These are phyloP conservation scores for Rhagium mordax DNA, from an alignment of 2,888 invertebrate species.

Conservation along the genomic window DNA sequence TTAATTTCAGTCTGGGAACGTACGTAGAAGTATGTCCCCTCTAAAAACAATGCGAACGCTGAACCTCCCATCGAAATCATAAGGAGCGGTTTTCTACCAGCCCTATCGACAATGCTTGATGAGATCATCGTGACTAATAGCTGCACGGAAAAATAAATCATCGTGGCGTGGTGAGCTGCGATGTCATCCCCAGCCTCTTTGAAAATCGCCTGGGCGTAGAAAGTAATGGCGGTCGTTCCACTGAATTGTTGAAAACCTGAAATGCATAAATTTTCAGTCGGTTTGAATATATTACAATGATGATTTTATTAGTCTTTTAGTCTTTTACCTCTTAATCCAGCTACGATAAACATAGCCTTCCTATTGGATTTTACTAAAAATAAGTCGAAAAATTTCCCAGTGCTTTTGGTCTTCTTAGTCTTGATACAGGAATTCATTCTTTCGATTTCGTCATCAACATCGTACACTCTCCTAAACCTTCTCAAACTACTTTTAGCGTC, in stretches of 20 bases:
- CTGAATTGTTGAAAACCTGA: slow-evolving; percentile 69
- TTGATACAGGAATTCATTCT: slow-evolving; percentile 51
- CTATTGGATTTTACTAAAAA: slow-evolving; percentile 55
- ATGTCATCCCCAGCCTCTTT: slow-evolving; percentile 67
- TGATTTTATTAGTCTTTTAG: no score
- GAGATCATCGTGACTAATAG: slow-evolving; percentile 73
- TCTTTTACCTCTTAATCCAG: slow-evolving; percentile 53
- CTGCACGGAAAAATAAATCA: slow-evolving; percentile 71
- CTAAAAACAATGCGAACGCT: slow-evolving; percentile 67
- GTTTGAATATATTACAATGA: background rate
- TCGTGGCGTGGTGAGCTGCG: slow-evolving; percentile 66
- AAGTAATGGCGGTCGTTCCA: slow-evolving; percentile 77
- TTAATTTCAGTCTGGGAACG: slow-evolving; percentile 63
- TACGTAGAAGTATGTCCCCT: slow-evolving; percentile 70
- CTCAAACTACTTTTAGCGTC: slow-evolving; percentile 71
- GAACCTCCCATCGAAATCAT: slow-evolving; percentile 71
- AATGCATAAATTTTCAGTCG: background rate
- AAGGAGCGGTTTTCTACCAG: slow-evolving; percentile 73
- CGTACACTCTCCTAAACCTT: slow-evolving; percentile 65
- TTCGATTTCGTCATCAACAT: slow-evolving; percentile 54
- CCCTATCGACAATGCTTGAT: slow-evolving; percentile 74
- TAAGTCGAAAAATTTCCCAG: slow-evolving; percentile 54
- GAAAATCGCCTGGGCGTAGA: slow-evolving; percentile 75
- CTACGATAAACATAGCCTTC: slow-evolving; percentile 56
- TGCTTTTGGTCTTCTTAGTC: slow-evolving; percentile 44